A percentile compares a stretch with the other conserved stretches of the same genome.
phyloP scores from a whole-genome alignment of 2,888 invertebrate genomes.

The Ferdinandea cuprea region DNA sequence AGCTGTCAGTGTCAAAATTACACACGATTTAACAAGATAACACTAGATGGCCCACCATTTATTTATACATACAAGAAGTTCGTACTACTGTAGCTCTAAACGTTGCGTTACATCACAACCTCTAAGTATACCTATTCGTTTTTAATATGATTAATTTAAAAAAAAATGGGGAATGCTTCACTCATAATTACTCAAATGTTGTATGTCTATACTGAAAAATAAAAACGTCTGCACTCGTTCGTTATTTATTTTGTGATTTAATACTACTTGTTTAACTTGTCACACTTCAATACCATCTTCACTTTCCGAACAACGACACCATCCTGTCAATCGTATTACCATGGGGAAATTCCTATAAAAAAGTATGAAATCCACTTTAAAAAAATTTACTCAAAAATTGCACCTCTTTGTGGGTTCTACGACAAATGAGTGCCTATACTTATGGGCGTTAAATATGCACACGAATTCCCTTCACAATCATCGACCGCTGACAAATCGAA shows the following conservation, averaged over 20 bases:
- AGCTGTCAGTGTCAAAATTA: too few species aligned
- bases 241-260: not conserved
- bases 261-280: not conserved
- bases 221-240: not conserved
- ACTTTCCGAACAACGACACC: not conserved
- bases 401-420: too few species aligned
- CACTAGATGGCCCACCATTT: too few species aligned
- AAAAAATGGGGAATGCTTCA: too few species aligned
- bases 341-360: not conserved
- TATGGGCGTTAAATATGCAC: slow-evolving; percentile 13
- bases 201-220: too few species aligned
- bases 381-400: too few species aligned
- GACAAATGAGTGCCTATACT: slow-evolving; percentile 13
- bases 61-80: too few species aligned
- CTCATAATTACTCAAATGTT: not conserved
- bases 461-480: slow-evolving; percentile 10
- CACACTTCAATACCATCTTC: slow-evolving; percentile 7
- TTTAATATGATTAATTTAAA: too few species aligned
- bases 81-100: too few species aligned
- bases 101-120: too few species aligned
- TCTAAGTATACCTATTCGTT: too few species aligned
- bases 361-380: slow-evolving; percentile 6
- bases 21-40: too few species aligned
- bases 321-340: not conserved
- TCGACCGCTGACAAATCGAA: slow-evolving; percentile 3